A percentile compares a stretch with the other conserved stretches of the same genome.
These are phyloP conservation scores for Dendrolimus pini DNA, from an alignment of 2,888 invertebrate species.

Conservation along the genomic window DNA sequence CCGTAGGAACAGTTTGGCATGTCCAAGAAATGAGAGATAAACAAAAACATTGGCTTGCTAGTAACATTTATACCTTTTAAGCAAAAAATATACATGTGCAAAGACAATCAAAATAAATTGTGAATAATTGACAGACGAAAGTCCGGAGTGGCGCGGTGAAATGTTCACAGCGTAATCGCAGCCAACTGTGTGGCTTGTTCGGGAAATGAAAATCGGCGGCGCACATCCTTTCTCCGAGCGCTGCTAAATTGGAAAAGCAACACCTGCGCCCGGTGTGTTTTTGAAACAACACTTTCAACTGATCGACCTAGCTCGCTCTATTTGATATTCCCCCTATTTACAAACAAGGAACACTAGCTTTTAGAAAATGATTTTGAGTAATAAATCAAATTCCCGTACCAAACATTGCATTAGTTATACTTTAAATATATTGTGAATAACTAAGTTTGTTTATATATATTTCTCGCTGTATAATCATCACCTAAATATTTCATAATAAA, in stretches of 20 bases:
- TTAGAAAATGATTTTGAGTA: too few species aligned
- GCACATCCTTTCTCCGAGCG: conserved; percentile 34
- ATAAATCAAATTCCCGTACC: too few species aligned
- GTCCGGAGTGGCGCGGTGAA: neutral
- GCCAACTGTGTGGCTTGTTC: conserved; percentile 12
- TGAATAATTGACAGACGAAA: conserved; percentile 1
- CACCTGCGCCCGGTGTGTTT: conserved; percentile 41
- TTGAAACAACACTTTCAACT: conserved; percentile 27
- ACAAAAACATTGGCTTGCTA: too few species aligned
- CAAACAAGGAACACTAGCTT: neutral
- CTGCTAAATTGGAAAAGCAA: conserved; percentile 50
- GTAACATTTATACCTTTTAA: too few species aligned
- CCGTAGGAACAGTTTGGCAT: too few species aligned
- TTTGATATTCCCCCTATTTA: conserved; percentile 7
- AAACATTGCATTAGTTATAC: too few species aligned
- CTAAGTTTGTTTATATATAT: too few species aligned
- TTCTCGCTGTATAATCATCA: too few species aligned
- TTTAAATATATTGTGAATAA: too few species aligned
- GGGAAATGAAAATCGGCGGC: conserved; percentile 38
- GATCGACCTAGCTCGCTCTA: conserved; percentile 18
- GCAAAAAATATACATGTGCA: too few species aligned
- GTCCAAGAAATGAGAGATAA: too few species aligned
- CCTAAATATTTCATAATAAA: too few species aligned
- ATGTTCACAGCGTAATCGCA: conserved; percentile 15
- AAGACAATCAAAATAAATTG: neutral